phyloP scores from a whole-genome alignment of 2,797 vertebrate species.

The Anabacerthia variegaticeps region DNA sequence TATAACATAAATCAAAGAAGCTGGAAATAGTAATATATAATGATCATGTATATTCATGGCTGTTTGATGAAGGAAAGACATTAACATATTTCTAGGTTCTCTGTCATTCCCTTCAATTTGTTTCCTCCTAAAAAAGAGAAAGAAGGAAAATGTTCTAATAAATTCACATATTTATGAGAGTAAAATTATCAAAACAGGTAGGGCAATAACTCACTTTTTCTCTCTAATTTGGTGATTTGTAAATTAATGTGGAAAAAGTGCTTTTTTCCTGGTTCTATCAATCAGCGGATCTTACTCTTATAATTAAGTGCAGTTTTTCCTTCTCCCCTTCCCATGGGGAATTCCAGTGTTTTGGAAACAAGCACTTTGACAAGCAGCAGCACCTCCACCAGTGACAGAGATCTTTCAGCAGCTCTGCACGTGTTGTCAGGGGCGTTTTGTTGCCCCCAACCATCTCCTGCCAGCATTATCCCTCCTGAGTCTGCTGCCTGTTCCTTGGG shows the following conservation, averaged over 20 bases:
- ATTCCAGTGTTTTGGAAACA: neutral
- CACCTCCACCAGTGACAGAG: neutral
- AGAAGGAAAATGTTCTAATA: neutral
- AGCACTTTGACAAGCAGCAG: neutral
- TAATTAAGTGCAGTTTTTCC: neutral
- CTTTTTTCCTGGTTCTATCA: neutral
- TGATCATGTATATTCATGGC: conserved; percentile 47
- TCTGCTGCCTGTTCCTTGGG: neutral
- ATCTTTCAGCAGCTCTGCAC: neutral
- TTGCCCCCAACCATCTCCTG: no score
- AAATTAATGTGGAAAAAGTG: neutral
- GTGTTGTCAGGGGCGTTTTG: neutral
- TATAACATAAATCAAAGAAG: conserved; percentile 42
- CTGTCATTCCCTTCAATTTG: neutral
- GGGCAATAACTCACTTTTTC: neutral
- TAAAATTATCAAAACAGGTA: neutral
- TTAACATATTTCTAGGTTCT: conserved; percentile 33
- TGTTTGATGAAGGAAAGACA: conserved; percentile 30
- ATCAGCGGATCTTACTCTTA: neutral
- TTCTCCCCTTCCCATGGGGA: neutral
- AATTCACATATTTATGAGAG: neutral
- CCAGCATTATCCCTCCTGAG: fast-evolving
- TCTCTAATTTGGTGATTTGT: neutral
- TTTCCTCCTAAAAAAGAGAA: neutral
- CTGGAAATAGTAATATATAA: conserved; percentile 26